Conservation (phyloP, 2,113 vertebrate species). For the Loxodonta africana region DNA sequence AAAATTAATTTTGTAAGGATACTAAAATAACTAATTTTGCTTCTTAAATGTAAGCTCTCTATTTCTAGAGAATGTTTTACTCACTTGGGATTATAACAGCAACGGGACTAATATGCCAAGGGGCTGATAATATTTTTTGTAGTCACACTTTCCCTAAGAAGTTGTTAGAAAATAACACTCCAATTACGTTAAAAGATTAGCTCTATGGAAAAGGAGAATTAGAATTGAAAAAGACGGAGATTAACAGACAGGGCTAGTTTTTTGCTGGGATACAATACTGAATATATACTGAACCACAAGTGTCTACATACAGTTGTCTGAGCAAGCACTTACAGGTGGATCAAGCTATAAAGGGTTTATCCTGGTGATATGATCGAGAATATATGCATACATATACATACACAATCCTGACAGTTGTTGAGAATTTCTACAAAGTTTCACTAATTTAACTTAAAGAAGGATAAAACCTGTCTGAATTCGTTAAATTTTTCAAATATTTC, state of each 20-base stretch:
- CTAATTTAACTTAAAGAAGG: neutral
- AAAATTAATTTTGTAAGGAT: slow-evolving; percentile 16
- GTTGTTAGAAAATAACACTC: slow-evolving; percentile 46
- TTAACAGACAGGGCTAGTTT: neutral
- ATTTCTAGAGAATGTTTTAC: slow-evolving; percentile 46
- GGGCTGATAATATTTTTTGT: neutral
- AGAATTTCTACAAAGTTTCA: neutral
- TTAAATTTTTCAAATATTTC: slow-evolving; percentile 39
- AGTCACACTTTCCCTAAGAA: slow-evolving; percentile 56
- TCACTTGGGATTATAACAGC: neutral
- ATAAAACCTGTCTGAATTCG: neutral
- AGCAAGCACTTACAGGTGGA: neutral
- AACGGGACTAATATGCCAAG: slow-evolving; percentile 17
- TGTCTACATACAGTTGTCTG: neutral
- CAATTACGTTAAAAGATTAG: slow-evolving; percentile 16
- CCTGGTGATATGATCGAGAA: neutral
- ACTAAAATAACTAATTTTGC: slow-evolving; percentile 37
- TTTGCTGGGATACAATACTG: neutral
- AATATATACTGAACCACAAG: neutral
- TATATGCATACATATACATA: neutral
- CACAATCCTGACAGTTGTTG: neutral
- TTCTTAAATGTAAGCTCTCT: slow-evolving; percentile 25
- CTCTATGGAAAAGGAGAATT: neutral
- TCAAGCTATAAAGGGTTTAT: neutral
- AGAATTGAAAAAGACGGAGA: neutral